Evolutionary conservation across 2,797 vertebrate genomes (phyloP).

Genomic region (Acanthopagrus latus): DNA sequence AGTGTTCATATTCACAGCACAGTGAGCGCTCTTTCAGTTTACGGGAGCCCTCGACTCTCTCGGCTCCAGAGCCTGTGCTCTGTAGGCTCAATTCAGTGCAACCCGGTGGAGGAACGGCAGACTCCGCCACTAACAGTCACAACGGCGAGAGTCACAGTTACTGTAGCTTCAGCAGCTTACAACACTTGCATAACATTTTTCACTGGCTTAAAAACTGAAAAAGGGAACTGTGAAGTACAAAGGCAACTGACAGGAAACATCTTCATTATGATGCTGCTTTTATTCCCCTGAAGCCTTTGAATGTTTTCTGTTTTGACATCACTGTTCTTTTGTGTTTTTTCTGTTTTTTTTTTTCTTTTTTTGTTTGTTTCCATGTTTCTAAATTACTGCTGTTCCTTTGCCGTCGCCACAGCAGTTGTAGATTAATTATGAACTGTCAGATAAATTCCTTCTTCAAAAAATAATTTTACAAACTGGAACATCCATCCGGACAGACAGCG

Average conservation of each 20-base stretch:
- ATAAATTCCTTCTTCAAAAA: constrained; percentile 13
- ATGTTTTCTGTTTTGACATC: constrained; percentile 10
- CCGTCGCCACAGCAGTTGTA: constrained; percentile 1
- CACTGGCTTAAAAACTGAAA: not conserved
- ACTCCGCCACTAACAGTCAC: not conserved
- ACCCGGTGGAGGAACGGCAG: not conserved
- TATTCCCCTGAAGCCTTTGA: not conserved
- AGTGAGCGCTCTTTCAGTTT: not conserved
- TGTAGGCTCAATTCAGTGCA: not conserved
- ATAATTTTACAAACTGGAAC: constrained; percentile 1
- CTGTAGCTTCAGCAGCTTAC: not conserved
- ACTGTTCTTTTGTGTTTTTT: not conserved
- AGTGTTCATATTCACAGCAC: not conserved
- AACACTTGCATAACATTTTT: not conserved
- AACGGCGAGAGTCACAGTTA: not conserved
- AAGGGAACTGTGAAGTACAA: not conserved
- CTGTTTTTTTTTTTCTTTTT: no score
- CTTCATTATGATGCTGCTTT: constrained; percentile 3
- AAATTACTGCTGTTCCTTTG: constrained; percentile 2
- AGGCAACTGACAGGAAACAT: not conserved
- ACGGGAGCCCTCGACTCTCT: not conserved
- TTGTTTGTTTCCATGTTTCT: not conserved
- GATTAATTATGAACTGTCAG: constrained; percentile 42
- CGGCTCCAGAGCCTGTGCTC: not conserved
- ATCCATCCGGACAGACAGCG: constrained; percentile 9